phyloP scores from a whole-genome alignment of 2,113 vertebrate genomes.

The Pithys albifrons region DNA sequence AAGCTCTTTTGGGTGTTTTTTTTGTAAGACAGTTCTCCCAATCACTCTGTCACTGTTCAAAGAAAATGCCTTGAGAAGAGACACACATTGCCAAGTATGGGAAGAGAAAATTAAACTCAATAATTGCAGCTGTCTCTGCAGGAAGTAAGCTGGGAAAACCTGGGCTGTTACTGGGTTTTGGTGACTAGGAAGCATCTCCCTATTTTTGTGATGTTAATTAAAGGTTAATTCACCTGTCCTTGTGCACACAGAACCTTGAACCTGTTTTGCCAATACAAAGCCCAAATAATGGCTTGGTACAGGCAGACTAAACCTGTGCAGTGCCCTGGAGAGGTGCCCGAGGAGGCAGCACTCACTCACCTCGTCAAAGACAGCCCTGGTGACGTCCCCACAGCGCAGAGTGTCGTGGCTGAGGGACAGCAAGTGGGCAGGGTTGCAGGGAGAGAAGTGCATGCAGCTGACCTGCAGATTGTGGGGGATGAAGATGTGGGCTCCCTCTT shows the following conservation, averaged over 20 bases:
- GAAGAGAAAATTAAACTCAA: not conserved
- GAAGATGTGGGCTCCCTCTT: constrained; percentile 76
- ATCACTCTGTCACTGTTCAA: not conserved
- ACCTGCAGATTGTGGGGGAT: constrained; percentile 74
- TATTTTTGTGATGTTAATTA: not conserved
- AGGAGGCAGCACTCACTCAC: constrained; percentile 65
- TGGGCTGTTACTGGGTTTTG: not conserved
- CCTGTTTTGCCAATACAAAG: not conserved
- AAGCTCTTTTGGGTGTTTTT: not conserved
- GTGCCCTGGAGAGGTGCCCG: rapidly evolving
- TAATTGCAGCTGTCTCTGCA: not conserved
- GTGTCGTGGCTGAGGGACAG: constrained; percentile 84
- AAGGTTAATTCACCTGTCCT: not conserved
- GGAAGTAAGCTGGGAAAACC: not conserved
- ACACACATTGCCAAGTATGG: rapidly evolving
- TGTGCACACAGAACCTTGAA: not conserved
- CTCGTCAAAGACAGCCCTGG: constrained; percentile 83
- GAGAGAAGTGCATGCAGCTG: constrained; percentile 83
- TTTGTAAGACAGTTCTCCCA: not conserved
- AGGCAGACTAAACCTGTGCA: rapidly evolving
- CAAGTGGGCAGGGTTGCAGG: constrained; percentile 75
- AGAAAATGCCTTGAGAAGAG: not conserved
- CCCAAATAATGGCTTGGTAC: rapidly evolving
- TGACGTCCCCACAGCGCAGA: constrained; percentile 84
- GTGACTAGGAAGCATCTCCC: not conserved